A percentile compares a stretch with the other conserved stretches of the same genome.
Conservation (phyloP, 2,888 invertebrate species). For the Pandemis cinnamomeana region DNA sequence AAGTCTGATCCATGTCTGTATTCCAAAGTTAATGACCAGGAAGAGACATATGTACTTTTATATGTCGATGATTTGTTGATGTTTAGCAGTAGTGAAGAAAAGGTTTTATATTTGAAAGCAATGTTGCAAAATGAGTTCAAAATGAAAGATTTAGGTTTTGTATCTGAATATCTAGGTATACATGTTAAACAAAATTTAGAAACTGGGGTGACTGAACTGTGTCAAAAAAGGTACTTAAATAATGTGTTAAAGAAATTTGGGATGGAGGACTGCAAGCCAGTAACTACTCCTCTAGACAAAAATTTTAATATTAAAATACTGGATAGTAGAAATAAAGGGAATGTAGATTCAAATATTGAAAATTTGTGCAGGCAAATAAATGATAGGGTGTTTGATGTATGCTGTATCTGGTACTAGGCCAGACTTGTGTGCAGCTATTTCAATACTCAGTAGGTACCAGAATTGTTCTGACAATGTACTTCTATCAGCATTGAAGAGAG, state of each 20-base stretch:
- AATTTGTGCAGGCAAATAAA: not conserved
- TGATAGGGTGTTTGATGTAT: not conserved
- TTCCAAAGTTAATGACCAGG: constrained; percentile 16
- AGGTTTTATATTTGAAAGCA: constrained; percentile 5
- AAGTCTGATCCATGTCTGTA: constrained; percentile 39
- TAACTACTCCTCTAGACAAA: constrained; percentile 42
- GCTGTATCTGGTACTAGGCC: not conserved
- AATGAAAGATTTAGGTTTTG: constrained; percentile 44
- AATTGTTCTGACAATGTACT: not conserved
- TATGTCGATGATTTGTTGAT: constrained; percentile 40
- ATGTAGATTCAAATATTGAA: not conserved
- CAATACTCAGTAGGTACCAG: not conserved
- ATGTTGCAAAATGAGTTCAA: constrained; percentile 43
- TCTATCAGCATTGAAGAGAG: too few relatives aligned
- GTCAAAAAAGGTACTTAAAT: constrained; percentile 41
- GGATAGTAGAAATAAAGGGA: not conserved
- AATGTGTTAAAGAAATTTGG: constrained; percentile 41
- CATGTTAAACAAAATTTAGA: constrained; percentile 43
- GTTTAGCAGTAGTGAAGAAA: constrained; percentile 32
- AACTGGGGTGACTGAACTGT: constrained; percentile 35
- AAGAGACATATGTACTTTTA: constrained; percentile 35
- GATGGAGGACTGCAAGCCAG: constrained; percentile 43
- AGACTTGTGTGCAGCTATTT: not conserved
- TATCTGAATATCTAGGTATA: constrained; percentile 43
- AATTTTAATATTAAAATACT: constrained; percentile 44